These are phyloP conservation scores for Chelonoidis abingdonii DNA, from an alignment of 2,113 vertebrate species.

Conservation along the genomic window DNA sequence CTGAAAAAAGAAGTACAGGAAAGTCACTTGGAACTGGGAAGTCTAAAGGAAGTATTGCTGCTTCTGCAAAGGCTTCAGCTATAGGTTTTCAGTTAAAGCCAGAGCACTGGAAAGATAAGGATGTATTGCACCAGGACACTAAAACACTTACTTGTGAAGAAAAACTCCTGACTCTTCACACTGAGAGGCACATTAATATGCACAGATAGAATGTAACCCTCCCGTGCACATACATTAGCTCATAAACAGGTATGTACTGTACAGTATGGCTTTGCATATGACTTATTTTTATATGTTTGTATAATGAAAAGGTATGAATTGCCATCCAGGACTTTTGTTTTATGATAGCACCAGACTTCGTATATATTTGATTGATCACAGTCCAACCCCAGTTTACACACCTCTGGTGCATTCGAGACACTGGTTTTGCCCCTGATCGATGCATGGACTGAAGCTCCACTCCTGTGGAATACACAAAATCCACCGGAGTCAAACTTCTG, in stretches of 20 bases:
- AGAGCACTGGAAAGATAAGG: conserved; percentile 63
- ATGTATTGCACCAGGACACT: conserved; percentile 58
- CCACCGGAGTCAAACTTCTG: background rate
- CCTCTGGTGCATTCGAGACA: conserved; percentile 7
- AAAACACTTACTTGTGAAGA: conserved; percentile 78
- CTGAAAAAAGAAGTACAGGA: conserved; percentile 34
- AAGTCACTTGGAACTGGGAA: conserved; percentile 33
- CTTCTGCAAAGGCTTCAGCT: conserved; percentile 51
- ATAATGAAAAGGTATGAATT: conserved; percentile 6
- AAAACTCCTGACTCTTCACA: conserved; percentile 76
- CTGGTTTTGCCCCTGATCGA: conserved; percentile 42
- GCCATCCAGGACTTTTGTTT: conserved; percentile 6
- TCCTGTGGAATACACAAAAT: background rate
- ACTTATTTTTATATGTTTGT: background rate
- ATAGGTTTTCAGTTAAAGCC: conserved; percentile 43
- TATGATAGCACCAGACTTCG: background rate
- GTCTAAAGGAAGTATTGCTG: conserved; percentile 31
- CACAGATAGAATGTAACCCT: conserved; percentile 80
- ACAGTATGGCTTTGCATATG: conserved; percentile 16
- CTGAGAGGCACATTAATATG: conserved; percentile 81
- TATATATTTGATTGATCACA: background rate
- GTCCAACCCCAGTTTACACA: conserved; percentile 5
- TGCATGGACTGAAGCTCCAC: conserved; percentile 6
- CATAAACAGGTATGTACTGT: conserved; percentile 79
- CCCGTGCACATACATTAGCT: conserved; percentile 74